Evolutionary conservation across 2,113 vertebrate genomes (phyloP).

Genomic region (Rissa tridactyla): DNA sequence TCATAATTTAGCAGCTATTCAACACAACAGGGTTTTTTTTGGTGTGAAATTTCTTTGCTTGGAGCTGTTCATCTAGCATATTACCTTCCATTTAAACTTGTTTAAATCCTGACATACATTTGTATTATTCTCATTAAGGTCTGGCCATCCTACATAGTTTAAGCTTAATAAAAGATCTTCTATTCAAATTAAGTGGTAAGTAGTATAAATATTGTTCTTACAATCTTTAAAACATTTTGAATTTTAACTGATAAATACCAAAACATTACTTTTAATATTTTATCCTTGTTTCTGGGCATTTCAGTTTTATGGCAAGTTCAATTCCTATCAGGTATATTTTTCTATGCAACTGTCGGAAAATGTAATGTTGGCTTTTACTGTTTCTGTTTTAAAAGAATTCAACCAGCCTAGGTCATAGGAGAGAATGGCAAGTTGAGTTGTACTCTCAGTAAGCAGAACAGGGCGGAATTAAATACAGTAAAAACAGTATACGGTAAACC

Average conservation of each 20-base stretch:
- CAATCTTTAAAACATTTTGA: background rate
- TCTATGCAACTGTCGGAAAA: slow-evolving; percentile 37
- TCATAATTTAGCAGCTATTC: slow-evolving; percentile 34
- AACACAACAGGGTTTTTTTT: background rate
- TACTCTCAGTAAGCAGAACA: background rate
- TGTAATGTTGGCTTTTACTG: background rate
- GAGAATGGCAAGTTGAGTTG: slow-evolving; percentile 12
- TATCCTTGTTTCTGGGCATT: background rate
- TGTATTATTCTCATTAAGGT: slow-evolving; percentile 35
- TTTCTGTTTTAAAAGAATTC: slow-evolving; percentile 42
- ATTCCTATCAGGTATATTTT: background rate
- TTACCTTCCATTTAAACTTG: slow-evolving; percentile 19
- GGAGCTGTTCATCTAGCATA: slow-evolving; percentile 28
- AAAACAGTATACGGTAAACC: background rate
- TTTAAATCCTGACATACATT: slow-evolving; percentile 25
- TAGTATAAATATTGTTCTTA: background rate
- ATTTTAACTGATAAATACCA: background rate
- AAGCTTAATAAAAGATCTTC: slow-evolving; percentile 14
- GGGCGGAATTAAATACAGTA: background rate
- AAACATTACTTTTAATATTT: background rate
- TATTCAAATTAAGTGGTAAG: slow-evolving; percentile 4
- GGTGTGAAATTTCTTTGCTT: slow-evolving; percentile 39
- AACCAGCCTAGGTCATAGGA: background rate
- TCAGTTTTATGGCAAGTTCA: background rate
- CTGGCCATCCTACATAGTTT: background rate